Percentiles rank a stretch among this genome's conserved stretches.
phyloP scores from a whole-genome alignment of 2,113 vertebrate genomes.

The Tautogolabrus adspersus region DNA sequence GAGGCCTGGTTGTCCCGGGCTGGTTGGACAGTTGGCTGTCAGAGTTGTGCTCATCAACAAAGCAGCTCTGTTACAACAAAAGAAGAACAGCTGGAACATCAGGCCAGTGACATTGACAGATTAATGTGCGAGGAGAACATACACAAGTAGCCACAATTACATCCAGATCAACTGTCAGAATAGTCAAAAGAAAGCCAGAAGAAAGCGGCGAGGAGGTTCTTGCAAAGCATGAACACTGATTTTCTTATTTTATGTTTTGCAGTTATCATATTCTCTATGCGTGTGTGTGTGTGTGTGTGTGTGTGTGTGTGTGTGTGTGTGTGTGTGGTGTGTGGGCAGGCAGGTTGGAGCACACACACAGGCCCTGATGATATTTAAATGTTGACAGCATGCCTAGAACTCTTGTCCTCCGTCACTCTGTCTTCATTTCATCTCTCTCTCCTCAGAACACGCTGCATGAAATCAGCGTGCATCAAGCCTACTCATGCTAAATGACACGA shows the following conservation, averaged over 20 bases:
- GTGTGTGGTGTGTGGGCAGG: slow-evolving; percentile 37
- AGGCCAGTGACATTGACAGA: slow-evolving; percentile 63
- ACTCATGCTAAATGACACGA: slow-evolving; percentile 47
- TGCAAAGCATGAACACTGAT: slow-evolving; percentile 27
- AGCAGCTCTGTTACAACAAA: slow-evolving; percentile 33
- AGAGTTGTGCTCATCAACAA: slow-evolving; percentile 56
- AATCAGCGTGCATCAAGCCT: slow-evolving; percentile 57
- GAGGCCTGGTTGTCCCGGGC: slow-evolving; percentile 47
- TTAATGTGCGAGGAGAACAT: slow-evolving; percentile 44
- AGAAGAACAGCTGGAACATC: slow-evolving; percentile 71
- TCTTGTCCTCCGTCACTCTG: slow-evolving; percentile 60
- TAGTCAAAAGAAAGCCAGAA: slow-evolving; percentile 27
- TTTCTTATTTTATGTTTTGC: slow-evolving; percentile 20
- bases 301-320: not conserved
- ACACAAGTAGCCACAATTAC: slow-evolving; percentile 56
- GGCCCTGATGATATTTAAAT: slow-evolving; percentile 68
- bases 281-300: slow-evolving; percentile 21
- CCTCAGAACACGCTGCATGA: slow-evolving; percentile 62
- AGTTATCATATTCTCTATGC: slow-evolving; percentile 49
- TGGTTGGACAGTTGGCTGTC: slow-evolving; percentile 72
- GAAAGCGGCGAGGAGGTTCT: slow-evolving; percentile 27
- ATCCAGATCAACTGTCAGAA: slow-evolving; percentile 56
- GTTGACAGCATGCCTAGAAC: slow-evolving; percentile 71
- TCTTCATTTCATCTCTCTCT: slow-evolving; percentile 70
- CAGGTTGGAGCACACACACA: slow-evolving; percentile 57